Conservation (phyloP, 2,113 vertebrate species). For the Phoxinus phoxinus region DNA sequence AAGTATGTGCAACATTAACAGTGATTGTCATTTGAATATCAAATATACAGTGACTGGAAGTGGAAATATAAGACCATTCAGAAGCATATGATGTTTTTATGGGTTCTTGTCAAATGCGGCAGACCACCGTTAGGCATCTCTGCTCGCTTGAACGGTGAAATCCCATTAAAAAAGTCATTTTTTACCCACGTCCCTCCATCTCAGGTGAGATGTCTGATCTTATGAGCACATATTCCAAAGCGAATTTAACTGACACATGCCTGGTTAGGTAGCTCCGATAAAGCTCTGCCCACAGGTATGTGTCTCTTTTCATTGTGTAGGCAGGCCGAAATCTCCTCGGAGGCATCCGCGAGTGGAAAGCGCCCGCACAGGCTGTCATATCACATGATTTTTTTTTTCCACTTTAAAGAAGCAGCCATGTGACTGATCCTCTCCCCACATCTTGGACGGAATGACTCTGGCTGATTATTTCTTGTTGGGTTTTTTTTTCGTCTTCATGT, state of each 20-base stretch:
- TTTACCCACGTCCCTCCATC: not conserved
- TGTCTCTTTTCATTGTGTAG: constrained; percentile 34
- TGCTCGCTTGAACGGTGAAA: not conserved
- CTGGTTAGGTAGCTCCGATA: constrained; percentile 14
- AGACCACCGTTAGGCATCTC: not conserved
- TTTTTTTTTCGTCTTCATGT: not conserved
- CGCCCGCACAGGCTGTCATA: constrained; percentile 8
- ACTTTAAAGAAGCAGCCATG: not conserved
- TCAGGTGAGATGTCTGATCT: constrained; percentile 31
- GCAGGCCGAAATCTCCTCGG: constrained; percentile 18
- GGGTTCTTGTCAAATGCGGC: not conserved
- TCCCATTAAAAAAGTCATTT: not conserved
- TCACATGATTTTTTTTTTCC: not conserved
- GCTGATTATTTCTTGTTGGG: constrained; percentile 7
- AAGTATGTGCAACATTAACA: not conserved
- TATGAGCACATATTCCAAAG: constrained; percentile 7
- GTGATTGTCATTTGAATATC: not conserved
- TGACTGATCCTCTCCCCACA: constrained; percentile 18
- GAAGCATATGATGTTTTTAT: not conserved
- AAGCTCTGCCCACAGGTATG: constrained; percentile 34
- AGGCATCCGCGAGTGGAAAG: not conserved
- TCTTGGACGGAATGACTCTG: constrained; percentile 24
- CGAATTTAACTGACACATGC: constrained; percentile 25
- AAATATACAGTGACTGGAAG: not conserved
- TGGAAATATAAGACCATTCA: not conserved